Base-by-base conservation (phyloP, 2,888 invertebrate species). In the Drosophila longiperda region DNA sequence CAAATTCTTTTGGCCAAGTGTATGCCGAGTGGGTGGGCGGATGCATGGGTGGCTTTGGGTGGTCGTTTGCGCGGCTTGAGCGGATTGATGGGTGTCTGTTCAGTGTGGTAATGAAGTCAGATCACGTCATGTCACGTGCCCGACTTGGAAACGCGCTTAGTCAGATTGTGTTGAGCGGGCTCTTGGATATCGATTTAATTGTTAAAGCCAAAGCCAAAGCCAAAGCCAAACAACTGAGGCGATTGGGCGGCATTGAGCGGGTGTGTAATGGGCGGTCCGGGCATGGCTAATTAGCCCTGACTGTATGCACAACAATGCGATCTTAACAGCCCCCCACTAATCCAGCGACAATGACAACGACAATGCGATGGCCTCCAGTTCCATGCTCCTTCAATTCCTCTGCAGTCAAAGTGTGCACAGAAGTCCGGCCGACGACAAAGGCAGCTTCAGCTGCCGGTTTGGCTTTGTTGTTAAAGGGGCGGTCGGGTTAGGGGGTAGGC, bases 161-260 rank as follows among this genome's bases (percentile, higher is more conserved):
- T 75, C 58, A 54, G 62, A 54, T 60, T 60, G 61, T 60, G 61
- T 66, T 73, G 40, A 50, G 42, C 66, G 36, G 1, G 57, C 52
- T 42, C 33, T 55, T 20, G 67, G 84, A 85, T 87, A 85, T 86
- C 85, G 90, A 86, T 86, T 81, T 67, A 82, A 82, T 84, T 82
- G 77, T 65, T 75, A 69, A 87, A 87, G 85, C 82, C 90, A 75
- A 87, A 72, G 29, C 0, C 29, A 29, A 29, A 29, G 29, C 29
- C 29, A 69, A 87, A 87, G 85, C 82, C 88, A 75, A 87, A 72
- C 77, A 84, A 75, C 63, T 58, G 70, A 62, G 23, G 11, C 42
- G 54, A 17, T 20, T 11, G 34, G 7, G 40, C 17, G 23, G 26
- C 1, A 42, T 36, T 45, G 61, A 34, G 2, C n/a, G 29, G n/a